Evolutionary conservation across 2,113 vertebrate genomes (phyloP), one percentile per base, ranked within the genome.

Genomic region (Labrus mixtus): DNA sequence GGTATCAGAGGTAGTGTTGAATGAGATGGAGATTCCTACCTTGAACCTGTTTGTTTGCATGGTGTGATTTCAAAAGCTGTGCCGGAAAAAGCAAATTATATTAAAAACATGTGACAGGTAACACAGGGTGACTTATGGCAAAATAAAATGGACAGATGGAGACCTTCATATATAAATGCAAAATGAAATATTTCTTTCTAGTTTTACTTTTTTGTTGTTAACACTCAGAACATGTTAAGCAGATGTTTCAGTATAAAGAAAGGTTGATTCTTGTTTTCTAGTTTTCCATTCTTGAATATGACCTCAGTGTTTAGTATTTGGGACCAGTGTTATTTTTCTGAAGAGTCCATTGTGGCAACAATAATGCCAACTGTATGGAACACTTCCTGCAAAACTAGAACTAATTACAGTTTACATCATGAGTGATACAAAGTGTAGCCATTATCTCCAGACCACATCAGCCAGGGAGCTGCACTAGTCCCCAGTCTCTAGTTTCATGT

Each of bases 21-120:
- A 68, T 43, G 81, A 72, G 80, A 88, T 92, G 87, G 60, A 81
- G 81, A 88, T 91, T 93, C 98, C 96, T 99, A 99, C 98, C 97
- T 99, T 97, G 96, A 92, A 91, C 95, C 94, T 96, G 95, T 96
- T 96, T 96, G 94, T 97, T 96, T 96, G 96, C 96, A 95, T 97
- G 97, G 92, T 97, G 97, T 95, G 97, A 97, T 98, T 98, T 98
- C 98, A 98, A 97, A 97, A 97, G 97, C 98, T 99, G 98, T 95
- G 96, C 91, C 96, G 96, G 96, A 91, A 91, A 93, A 97, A 97
- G 96, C 93, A 96, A 96, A 97, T 96, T 90, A 96, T 95, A 93
- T 88, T 86, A 84, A 89, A 95, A 77, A 90, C 77, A 87, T 62
- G 83, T 78, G n/a, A 88, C 45, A 79, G 66, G 60, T 78, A 51